Percentiles rank a stretch among this genome's conserved stretches.
Conservation (phyloP, 2,888 invertebrate species). For the Hermaeophaga mercurialis region DNA sequence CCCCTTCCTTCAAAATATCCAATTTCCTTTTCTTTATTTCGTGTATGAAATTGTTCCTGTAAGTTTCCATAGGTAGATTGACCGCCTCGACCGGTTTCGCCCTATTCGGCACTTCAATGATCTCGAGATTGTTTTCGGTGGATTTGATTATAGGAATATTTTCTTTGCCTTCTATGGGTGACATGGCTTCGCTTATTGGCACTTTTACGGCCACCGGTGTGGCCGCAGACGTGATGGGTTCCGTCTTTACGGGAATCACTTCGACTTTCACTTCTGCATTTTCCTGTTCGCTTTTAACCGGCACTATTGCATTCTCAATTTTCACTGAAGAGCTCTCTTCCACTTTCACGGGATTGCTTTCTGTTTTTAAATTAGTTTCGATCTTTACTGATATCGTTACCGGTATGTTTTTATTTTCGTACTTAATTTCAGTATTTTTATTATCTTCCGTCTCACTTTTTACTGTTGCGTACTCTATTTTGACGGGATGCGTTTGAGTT, state of each 20-base stretch:
- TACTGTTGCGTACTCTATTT: conserved; percentile 27
- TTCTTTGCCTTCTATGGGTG: conserved; percentile 62
- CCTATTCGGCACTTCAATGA: conserved; percentile 59
- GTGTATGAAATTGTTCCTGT: conserved; percentile 40
- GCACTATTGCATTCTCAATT: conserved; percentile 20
- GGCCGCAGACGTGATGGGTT: conserved; percentile 53
- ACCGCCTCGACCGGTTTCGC: conserved; percentile 68
- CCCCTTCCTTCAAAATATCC: conserved; percentile 76
- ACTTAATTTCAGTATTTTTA: conserved; percentile 4
- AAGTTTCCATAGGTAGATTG: conserved; percentile 58
- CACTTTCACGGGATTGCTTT: conserved; percentile 27
- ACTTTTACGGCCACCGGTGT: conserved; percentile 55
- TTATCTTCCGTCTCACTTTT: conserved; percentile 26
- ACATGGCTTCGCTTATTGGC: conserved; percentile 56
- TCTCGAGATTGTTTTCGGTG: conserved; percentile 36
- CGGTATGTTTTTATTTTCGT: conserved; percentile 22
- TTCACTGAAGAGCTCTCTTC: conserved; percentile 23
- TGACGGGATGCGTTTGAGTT: conserved; percentile 26
- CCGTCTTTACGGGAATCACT: conserved; percentile 58
- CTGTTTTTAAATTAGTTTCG: conserved; percentile 32
- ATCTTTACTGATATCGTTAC: conserved; percentile 29
- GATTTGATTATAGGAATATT: conserved; percentile 60
- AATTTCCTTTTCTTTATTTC: conserved; percentile 70
- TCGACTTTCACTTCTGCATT: conserved; percentile 25
- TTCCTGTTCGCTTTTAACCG: conserved; percentile 21